Conservation (phyloP, 2,113 vertebrate species). For the Ammospiza nelsoni region DNA sequence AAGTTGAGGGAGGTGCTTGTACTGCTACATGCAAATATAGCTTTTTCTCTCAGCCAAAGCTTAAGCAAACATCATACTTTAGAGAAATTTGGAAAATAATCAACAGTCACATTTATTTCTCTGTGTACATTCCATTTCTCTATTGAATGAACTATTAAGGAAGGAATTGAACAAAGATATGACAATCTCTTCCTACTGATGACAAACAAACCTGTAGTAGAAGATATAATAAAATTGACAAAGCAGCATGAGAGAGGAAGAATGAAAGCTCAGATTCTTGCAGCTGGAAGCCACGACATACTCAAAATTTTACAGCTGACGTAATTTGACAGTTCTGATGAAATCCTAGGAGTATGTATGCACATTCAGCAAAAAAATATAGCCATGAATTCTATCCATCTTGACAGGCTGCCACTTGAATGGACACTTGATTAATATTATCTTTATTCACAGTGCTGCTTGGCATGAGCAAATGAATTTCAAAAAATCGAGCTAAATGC, state of each 20-base stretch:
- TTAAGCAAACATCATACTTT: background rate
- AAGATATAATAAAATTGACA: background rate
- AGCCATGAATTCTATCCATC: background rate
- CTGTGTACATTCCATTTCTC: background rate
- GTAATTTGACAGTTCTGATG: slow-evolving; percentile 30
- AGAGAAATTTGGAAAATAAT: background rate
- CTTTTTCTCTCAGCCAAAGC: background rate
- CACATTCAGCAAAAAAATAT: slow-evolving; percentile 27
- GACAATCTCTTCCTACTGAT: background rate
- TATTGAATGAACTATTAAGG: background rate
- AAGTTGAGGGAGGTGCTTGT: background rate
- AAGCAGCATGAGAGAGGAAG: background rate
- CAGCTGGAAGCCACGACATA: background rate
- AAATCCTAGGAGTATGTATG: background rate
- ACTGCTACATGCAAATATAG: background rate
- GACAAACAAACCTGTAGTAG: background rate
- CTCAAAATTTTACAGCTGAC: background rate
- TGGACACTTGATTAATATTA: slow-evolving; percentile 28
- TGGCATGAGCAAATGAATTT: slow-evolving; percentile 31
- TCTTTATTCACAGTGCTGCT: slow-evolving; percentile 18
- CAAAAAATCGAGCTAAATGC: slow-evolving; percentile 28
- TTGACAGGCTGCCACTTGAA: slow-evolving; percentile 28
- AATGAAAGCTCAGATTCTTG: background rate
- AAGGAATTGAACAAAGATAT: background rate
- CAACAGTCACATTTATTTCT: background rate